Base-by-base conservation (phyloP, 2,797 vertebrate species). In the Melanotaenia parkinsoni region DNA sequence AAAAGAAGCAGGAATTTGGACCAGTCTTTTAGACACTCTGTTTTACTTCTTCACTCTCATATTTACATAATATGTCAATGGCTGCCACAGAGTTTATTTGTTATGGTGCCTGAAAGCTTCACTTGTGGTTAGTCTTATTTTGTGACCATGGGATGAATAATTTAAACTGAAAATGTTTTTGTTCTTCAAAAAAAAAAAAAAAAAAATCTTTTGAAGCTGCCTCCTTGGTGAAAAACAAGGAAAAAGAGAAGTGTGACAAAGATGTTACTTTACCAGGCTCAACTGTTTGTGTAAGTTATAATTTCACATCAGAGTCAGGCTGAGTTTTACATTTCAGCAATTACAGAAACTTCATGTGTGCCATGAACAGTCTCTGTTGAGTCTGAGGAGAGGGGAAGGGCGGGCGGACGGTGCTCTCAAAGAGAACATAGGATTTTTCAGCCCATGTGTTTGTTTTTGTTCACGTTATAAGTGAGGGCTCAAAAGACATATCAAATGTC, bases 401-500 rank as follows among this genome's bases (percentile, higher is more conserved):
- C 38, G 77, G 82, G 73, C 57, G 84, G 70, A 76, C 71, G 66
- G 70, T 67, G 84, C 76, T 81, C 89, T 89, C 77, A 80, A 83
- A 92, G 80, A 90, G 89, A 93, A 92, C 91, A 85, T 72, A 89
- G 83, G 89, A 93, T 92, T 91, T 93, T 92, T 93, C 88, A 92
- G 83, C 86, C 87, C 80, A 81, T 90, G 89, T 94, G 94, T 94
- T 95, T 94, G 91, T 94, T 94, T 94, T 94, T 92, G 90, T 92
- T 93, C 92, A 88, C 81, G 85, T 95, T 94, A 88, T 93, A 93
- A 92, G 89, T 92, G 90, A 91, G 91, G 91, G 90, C 91, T 93
- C 91, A 93, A 92, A 93, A 92, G 92, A 92, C 91, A 89, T 93
- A 94, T 94, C 93, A 92, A 92, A 93, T 94, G 88, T 93, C 92